These are phyloP conservation scores for Myiopsitta monachus DNA, from an alignment of 2,113 vertebrate species.

Conservation along the genomic window DNA sequence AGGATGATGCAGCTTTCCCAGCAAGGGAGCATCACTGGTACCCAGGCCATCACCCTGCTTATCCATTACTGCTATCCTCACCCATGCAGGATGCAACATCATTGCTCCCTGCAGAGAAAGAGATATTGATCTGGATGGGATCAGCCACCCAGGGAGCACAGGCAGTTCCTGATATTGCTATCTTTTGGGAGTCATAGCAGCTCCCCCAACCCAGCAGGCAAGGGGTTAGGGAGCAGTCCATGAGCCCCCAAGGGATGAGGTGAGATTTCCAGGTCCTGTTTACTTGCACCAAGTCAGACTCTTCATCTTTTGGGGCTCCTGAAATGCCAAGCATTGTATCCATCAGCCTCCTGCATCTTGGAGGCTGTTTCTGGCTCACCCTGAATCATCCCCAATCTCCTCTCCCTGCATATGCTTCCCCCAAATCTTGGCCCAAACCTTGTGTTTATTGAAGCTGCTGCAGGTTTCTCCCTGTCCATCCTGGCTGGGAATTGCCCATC, in stretches of 20 bases:
- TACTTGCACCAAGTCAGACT: accelerated
- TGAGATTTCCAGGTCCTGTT: background rate
- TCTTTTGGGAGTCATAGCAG: background rate
- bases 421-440: background rate
- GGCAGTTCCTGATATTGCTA: background rate
- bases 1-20: background rate
- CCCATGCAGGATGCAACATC: background rate
- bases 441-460: background rate
- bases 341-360: accelerated
- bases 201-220: too few species aligned
- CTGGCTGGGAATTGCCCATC: background rate
- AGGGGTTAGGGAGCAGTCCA: background rate
- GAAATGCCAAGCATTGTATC: background rate
- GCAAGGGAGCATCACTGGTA: accelerated
- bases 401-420: background rate
- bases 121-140: accelerated
- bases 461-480: background rate
- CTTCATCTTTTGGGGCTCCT: background rate
- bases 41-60: accelerated
- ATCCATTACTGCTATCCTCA: background rate
- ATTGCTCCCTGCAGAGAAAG: background rate
- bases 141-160: background rate
- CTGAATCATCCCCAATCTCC: accelerated
- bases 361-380: background rate
- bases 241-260: background rate